Conservation (phyloP, 2,113 vertebrate species). For the Thalassarche chlororhynchos region DNA sequence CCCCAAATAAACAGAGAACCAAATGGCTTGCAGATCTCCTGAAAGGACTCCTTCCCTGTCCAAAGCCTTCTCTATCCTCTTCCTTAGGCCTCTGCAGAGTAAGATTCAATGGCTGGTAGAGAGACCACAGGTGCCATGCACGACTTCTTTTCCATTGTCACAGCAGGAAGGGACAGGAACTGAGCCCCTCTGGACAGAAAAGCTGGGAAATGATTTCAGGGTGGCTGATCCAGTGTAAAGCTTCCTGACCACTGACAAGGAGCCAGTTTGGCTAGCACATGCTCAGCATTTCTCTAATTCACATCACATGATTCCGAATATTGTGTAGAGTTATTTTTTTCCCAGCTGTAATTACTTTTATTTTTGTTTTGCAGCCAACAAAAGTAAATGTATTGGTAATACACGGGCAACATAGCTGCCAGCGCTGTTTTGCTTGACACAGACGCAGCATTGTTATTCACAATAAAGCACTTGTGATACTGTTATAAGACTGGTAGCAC, state of each 20-base stretch:
- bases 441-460: not conserved
- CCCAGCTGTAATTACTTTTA: not conserved
- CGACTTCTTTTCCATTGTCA: not conserved
- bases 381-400: not conserved
- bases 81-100: not conserved
- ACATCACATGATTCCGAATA: not conserved
- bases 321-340: not conserved
- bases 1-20: conserved; percentile 31
- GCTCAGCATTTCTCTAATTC: not conserved
- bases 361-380: not conserved
- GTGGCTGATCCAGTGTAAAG: not conserved
- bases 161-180: not conserved
- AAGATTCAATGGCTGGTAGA: not conserved
- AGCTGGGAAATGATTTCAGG: not conserved
- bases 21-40: conserved; percentile 34
- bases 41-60: not conserved
- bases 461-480: not conserved
- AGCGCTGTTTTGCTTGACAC: not conserved
- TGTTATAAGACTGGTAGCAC: not conserved
- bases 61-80: not conserved
- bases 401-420: not conserved
- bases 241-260: not conserved
- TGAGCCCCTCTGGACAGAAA: not conserved
- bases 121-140: not conserved
- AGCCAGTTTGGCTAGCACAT: not conserved